Percentiles rank a stretch among this genome's conserved stretches.
Evolutionary conservation across 2,888 invertebrate species (phyloP).

Genomic region (Dyspetes luteomarginatus): DNA sequence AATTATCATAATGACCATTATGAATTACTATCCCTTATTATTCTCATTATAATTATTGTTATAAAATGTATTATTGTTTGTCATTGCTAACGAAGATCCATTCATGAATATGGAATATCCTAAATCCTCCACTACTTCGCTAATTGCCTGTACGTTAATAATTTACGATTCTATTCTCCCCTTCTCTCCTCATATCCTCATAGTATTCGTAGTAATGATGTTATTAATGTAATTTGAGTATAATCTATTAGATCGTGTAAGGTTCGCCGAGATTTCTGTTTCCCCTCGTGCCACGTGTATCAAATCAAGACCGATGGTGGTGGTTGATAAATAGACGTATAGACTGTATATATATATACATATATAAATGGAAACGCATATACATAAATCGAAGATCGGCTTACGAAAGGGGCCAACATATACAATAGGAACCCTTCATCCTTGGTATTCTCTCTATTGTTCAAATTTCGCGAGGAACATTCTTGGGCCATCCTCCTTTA

Average conservation of each 20-base stretch:
- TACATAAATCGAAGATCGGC: conserved; percentile 22
- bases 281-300: conserved; percentile 5
- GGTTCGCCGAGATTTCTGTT: conserved; percentile 16
- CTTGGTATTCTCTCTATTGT: conserved; percentile 36
- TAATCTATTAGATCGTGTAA: conserved; percentile 36
- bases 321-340: too few species aligned
- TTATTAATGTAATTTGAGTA: conserved; percentile 42
- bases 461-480: conserved; percentile 38
- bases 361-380: not conserved
- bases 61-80: not conserved
- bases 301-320: not conserved
- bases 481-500: not conserved
- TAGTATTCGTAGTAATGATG: conserved; percentile 19
- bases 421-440: conserved; percentile 40
- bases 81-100: too few species aligned
- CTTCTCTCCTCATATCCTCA: conserved; percentile 6
- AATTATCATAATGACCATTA: too few species aligned
- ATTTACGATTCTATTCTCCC: not conserved
- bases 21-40: too few species aligned
- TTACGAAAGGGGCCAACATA: conserved; percentile 37
- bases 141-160: conserved; percentile 6
- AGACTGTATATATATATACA: not conserved
- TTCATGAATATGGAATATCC: too few species aligned
- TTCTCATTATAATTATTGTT: not conserved
- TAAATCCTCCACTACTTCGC: too few species aligned